These are phyloP conservation scores for Zaprionus camerounensis DNA, from an alignment of 1,140 invertebrate genomes.

Conservation along the genomic window DNA sequence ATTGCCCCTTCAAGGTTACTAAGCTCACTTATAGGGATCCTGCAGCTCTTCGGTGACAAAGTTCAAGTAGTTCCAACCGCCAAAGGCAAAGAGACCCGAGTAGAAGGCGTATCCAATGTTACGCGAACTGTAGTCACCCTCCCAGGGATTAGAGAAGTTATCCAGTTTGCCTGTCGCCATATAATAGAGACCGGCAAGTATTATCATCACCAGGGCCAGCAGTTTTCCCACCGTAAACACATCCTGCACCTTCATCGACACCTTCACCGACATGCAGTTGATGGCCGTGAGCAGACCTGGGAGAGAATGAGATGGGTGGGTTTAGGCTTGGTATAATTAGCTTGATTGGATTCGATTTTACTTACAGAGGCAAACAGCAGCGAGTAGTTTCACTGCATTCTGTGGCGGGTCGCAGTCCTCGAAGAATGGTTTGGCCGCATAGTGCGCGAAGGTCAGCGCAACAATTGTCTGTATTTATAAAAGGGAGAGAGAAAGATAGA, in stretches of 20 bases:
- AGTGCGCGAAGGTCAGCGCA: slow-evolving; percentile 92
- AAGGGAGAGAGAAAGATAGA: no score
- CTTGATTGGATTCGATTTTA: slow-evolving; percentile 48
- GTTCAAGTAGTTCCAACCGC: slow-evolving; percentile 97
- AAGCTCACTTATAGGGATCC: slow-evolving; percentile 94
- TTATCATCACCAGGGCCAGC: slow-evolving; percentile 92
- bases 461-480: slow-evolving; percentile 89
- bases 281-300: slow-evolving; percentile 93
- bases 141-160: slow-evolving; percentile 90
- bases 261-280: slow-evolving; percentile 94
- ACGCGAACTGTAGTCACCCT: slow-evolving; percentile 87
- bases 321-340: background rate
- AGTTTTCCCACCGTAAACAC: slow-evolving; percentile 96
- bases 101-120: slow-evolving; percentile 94
- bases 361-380: slow-evolving; percentile 91
- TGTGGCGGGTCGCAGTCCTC: slow-evolving; percentile 88
- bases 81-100: slow-evolving; percentile 98
- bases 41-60: slow-evolving; percentile 97
- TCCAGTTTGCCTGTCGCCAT: slow-evolving; percentile 88
- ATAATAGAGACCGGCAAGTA: slow-evolving; percentile 91
- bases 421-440: slow-evolving; percentile 93
- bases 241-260: slow-evolving; percentile 95
- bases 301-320: background rate
- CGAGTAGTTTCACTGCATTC: slow-evolving; percentile 88
- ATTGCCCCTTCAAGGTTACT: slow-evolving; percentile 6